phyloP scores from a whole-genome alignment of 2,888 invertebrate genomes.

The Cephus nigrinus region DNA sequence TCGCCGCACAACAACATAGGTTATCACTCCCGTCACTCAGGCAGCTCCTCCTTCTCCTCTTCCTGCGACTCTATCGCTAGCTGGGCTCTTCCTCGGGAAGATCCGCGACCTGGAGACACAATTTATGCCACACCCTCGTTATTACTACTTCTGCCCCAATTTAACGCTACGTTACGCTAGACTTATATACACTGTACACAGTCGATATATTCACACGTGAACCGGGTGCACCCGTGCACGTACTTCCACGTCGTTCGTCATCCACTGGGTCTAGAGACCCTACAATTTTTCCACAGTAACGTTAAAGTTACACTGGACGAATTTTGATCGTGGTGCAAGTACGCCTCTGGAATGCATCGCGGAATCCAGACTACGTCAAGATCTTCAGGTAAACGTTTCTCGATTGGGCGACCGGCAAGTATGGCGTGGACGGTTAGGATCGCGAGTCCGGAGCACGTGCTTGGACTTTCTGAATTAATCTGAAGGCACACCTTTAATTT shows the following conservation, averaged over 20 bases:
- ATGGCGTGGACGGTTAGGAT: background rate
- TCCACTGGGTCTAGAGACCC: background rate
- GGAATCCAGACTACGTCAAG: background rate
- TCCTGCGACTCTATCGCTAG: constrained; percentile 30
- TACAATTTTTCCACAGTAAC: background rate
- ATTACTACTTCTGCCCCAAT: background rate
- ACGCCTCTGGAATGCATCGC: background rate
- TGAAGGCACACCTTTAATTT: background rate
- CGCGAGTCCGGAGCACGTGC: background rate
- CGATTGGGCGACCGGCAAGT: background rate
- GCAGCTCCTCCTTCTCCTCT: constrained; percentile 30
- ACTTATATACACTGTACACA: background rate
- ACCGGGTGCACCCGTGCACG: background rate
- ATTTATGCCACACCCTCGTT: background rate
- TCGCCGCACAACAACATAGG: constrained; percentile 66
- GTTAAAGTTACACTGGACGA: background rate
- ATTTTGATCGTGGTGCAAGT: background rate
- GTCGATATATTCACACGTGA: background rate
- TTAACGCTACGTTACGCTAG: background rate
- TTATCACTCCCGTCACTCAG: constrained; percentile 42
- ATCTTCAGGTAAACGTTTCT: background rate
- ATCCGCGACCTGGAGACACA: constrained; percentile 32
- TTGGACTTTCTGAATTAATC: background rate
- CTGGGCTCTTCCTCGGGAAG: constrained; percentile 32
- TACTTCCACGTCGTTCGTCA: background rate